Percentiles rank a stretch among this genome's conserved stretches.
Evolutionary conservation across 2,888 invertebrate species (phyloP).

Genomic region (Anaspis maculata): DNA sequence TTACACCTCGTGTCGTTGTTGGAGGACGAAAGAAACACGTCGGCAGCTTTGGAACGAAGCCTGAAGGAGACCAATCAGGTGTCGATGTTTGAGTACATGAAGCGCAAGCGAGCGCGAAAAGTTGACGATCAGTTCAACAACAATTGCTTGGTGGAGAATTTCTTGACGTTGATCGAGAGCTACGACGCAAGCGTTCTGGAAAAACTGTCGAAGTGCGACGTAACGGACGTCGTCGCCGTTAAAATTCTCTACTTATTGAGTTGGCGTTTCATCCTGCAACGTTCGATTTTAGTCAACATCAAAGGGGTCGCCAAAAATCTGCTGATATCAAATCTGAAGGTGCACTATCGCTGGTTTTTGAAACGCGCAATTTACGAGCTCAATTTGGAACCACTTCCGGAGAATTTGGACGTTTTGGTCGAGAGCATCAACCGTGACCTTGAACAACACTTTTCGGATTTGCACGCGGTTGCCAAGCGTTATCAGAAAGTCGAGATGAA

Average conservation of each 20-base stretch:
- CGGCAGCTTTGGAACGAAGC: slow-evolving; percentile 1
- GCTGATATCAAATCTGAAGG: slow-evolving; percentile 51
- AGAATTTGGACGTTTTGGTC: slow-evolving; percentile 20
- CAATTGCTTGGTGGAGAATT: slow-evolving; percentile 48
- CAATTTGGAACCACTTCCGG: slow-evolving; percentile 9
- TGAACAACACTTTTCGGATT: slow-evolving; percentile 28
- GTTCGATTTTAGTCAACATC: slow-evolving; percentile 35
- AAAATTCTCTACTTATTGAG: slow-evolving; percentile 45
- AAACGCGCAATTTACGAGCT: slow-evolving; percentile 50
- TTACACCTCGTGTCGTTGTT: background rate
- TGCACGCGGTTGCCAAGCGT: slow-evolving; percentile 32
- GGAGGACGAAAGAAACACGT: slow-evolving; percentile 17
- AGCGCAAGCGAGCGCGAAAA: slow-evolving; percentile 36
- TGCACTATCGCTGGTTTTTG: slow-evolving; percentile 68
- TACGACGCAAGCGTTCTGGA: slow-evolving; percentile 43
- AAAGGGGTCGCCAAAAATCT: slow-evolving; percentile 35
- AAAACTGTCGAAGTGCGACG: background rate
- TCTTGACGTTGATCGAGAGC: slow-evolving; percentile 43
- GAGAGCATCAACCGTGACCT: slow-evolving; percentile 27
- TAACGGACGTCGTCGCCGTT: slow-evolving; percentile 37
- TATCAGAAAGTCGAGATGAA: slow-evolving; percentile 29
- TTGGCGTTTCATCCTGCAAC: slow-evolving; percentile 43
- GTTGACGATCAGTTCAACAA: slow-evolving; percentile 46
- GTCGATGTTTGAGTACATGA: slow-evolving; percentile 44
- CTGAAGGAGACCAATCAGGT: slow-evolving; percentile 42